Percentiles rank a stretch among this genome's conserved stretches.
Conservation (phyloP, 1,140 invertebrate species). For the Cyphomyrmex costatus region DNA sequence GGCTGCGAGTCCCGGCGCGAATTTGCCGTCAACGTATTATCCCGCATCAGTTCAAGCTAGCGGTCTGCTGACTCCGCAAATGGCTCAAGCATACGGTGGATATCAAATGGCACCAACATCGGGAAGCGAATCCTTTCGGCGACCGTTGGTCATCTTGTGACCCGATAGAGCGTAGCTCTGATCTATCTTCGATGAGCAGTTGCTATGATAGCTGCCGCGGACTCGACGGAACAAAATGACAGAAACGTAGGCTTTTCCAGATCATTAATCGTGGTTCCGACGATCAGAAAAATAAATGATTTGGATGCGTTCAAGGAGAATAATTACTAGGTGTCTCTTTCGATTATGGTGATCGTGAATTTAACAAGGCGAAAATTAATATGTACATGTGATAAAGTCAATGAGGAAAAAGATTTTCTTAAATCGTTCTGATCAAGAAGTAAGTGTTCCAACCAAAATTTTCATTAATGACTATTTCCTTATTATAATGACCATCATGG, state of each 20-base stretch:
- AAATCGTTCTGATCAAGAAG: not conserved
- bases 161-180: conserved; percentile 88
- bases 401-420: not conserved
- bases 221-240: not conserved
- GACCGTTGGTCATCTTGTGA: conserved; percentile 96
- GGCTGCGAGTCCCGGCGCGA: conserved; percentile 88
- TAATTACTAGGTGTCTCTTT: not conserved
- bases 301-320: not conserved
- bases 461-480: not conserved
- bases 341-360: not conserved
- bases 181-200: conserved; percentile 78
- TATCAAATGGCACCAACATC: conserved; percentile 87
- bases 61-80: conserved; percentile 87
- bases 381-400: not conserved
- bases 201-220: conserved; percentile 43
- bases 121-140: conserved; percentile 90
- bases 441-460: too few species aligned
- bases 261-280: conserved; percentile 2
- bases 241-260: not conserved
- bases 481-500: not conserved
- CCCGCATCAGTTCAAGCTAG: conserved; percentile 86
- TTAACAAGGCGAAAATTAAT: not conserved
- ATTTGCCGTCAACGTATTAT: conserved; percentile 89
- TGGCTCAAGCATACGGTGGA: conserved; percentile 89
- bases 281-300: not conserved